Percentiles rank a stretch among this genome's conserved stretches.
These are phyloP conservation scores for Dryobotodes eremita DNA, from an alignment of 2,888 invertebrate genomes.

Conservation along the genomic window DNA sequence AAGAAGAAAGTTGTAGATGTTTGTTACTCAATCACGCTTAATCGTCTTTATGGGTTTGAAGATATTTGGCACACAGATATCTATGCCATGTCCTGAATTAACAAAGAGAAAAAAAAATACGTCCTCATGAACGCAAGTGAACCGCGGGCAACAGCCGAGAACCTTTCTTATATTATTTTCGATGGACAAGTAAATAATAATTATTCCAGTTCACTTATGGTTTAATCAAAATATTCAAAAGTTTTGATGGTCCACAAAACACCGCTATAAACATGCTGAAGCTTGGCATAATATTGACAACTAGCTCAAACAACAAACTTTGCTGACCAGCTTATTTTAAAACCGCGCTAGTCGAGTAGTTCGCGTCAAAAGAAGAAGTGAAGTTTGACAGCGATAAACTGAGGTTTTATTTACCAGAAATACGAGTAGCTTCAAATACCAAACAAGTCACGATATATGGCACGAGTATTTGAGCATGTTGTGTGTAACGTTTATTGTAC, in stretches of 20 bases:
- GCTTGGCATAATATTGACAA: constrained; percentile 2
- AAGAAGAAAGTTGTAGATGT: neutral
- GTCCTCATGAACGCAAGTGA: neutral
- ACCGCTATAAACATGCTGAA: neutral
- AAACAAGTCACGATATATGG: too few relatives aligned
- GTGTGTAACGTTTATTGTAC: neutral
- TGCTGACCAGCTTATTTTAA: neutral
- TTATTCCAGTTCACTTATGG: neutral
- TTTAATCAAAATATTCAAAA: neutral
- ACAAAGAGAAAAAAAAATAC: neutral
- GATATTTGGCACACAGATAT: too few relatives aligned
- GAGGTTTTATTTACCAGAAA: too few relatives aligned
- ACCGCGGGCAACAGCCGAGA: neutral
- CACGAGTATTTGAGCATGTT: too few relatives aligned
- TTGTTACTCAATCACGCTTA: neutral
- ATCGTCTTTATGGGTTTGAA: neutral
- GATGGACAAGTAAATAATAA: too few relatives aligned
- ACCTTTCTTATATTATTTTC: neutral
- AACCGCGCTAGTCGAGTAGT: neutral
- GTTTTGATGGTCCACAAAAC: neutral
- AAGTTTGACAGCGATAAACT: neutral
- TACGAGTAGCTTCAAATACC: too few relatives aligned
- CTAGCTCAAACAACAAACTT: constrained; percentile 6
- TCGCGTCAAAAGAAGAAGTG: neutral
- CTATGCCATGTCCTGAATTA: neutral